Conservation (phyloP, 2,888 invertebrate species). For the Teleogryllus oceanicus region DNA sequence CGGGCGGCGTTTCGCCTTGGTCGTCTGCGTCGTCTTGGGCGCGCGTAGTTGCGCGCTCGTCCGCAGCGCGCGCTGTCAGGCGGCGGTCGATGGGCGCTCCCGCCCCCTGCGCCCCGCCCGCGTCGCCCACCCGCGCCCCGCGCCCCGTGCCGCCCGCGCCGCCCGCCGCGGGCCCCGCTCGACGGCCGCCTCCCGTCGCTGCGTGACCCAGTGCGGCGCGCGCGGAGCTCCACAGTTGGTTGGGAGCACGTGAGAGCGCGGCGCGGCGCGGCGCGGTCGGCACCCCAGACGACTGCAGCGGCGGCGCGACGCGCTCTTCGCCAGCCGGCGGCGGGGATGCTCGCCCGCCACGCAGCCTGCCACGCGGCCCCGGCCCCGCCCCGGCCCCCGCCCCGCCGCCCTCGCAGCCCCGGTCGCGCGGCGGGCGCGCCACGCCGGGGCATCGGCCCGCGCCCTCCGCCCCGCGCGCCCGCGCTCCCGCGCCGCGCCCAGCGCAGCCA, state of each 20-base stretch:
- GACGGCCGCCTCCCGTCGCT: slow-evolving; percentile 37
- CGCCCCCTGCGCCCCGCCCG: background rate
- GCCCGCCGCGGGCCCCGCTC: slow-evolving; percentile 33
- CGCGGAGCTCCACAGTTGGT: slow-evolving; percentile 32
- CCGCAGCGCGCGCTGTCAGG: background rate
- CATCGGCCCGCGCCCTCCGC: slow-evolving; percentile 35
- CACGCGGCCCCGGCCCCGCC: background rate
- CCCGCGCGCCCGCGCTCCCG: slow-evolving; percentile 40
- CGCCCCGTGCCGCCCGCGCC: background rate
- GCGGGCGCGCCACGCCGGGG: background rate
- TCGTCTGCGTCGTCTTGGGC: background rate
- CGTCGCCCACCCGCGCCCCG: background rate
- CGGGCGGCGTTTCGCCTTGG: background rate
- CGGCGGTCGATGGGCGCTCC: slow-evolving; percentile 12
- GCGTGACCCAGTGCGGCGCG: slow-evolving; percentile 28
- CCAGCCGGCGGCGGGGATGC: background rate
- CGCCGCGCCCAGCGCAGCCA: slow-evolving; percentile 22
- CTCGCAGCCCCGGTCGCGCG: background rate
- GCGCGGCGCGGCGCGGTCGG: background rate
- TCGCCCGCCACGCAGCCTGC: background rate
- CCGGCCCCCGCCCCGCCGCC: background rate
- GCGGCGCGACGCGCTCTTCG: background rate
- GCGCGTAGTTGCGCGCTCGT: background rate
- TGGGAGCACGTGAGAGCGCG: slow-evolving; percentile 2
- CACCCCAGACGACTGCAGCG: background rate